A percentile compares a stretch with the other conserved stretches of the same genome.
phyloP scores from a whole-genome alignment of 2,888 invertebrate genomes.

The Xylocampa areola region DNA sequence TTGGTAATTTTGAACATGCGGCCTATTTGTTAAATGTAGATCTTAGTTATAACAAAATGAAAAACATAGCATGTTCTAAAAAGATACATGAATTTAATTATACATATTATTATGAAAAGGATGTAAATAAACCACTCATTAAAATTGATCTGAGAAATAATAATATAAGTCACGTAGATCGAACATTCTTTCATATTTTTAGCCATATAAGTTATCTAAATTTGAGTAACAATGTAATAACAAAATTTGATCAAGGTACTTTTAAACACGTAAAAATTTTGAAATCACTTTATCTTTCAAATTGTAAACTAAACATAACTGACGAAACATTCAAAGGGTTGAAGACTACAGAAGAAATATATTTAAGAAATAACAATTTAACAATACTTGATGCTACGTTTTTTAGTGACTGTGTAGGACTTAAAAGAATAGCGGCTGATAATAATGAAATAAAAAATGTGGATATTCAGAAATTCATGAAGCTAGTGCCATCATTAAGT shows the following conservation, averaged over 20 bases:
- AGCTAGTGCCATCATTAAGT: conserved; percentile 11
- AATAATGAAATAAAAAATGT: conserved; percentile 9
- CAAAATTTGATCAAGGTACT: conserved; percentile 5
- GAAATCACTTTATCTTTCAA: conserved; percentile 12
- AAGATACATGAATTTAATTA: neutral
- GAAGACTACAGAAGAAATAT: conserved; percentile 3
- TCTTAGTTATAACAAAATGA: conserved; percentile 36
- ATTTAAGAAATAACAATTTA: conserved; percentile 27
- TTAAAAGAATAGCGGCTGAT: conserved; percentile 6
- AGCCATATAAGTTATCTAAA: conserved; percentile 21
- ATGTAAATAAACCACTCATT: neutral
- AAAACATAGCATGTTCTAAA: conserved; percentile 5
- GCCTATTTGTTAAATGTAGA: conserved; percentile 13
- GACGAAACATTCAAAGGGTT: conserved; percentile 19
- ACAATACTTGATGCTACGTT: neutral
- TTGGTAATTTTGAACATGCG: conserved; percentile 14
- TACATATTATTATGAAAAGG: neutral
- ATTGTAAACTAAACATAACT: conserved; percentile 19
- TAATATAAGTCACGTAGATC: conserved; percentile 17
- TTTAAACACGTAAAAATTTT: conserved; percentile 20
- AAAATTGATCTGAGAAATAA: conserved; percentile 26
- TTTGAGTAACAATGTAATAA: conserved; percentile 21
- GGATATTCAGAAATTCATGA: conserved; percentile 4
- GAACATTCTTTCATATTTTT: conserved; percentile 14
- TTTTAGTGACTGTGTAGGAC: conserved; percentile 3